Percentiles rank a stretch among this genome's conserved stretches.
Evolutionary conservation across 1,140 invertebrate species (phyloP).

Genomic region (Anastrepha ludens): DNA sequence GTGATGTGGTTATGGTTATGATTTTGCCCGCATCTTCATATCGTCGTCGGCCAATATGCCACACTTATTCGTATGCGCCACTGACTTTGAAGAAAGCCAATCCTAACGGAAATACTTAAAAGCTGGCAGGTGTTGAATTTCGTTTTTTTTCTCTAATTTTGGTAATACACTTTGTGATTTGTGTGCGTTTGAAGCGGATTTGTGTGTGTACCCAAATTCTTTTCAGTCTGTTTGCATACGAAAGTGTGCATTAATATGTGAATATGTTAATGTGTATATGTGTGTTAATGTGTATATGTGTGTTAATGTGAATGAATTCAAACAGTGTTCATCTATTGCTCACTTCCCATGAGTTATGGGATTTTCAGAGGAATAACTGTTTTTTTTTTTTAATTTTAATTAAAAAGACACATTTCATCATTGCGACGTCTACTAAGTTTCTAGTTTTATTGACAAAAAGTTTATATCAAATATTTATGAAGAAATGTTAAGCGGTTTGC

Average conservation of each 20-base stretch:
- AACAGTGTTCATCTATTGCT: not conserved
- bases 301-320: not conserved
- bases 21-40: not conserved
- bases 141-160: not conserved
- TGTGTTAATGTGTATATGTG: too few relatives aligned
- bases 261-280: too few relatives aligned
- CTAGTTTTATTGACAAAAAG: too few relatives aligned
- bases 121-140: slow-evolving; percentile 28
- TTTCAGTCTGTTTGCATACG: not conserved
- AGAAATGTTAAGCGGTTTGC: too few relatives aligned
- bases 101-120: slow-evolving; percentile 11
- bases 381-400: not conserved
- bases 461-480: too few relatives aligned
- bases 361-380: not conserved
- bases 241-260: too few relatives aligned
- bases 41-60: not conserved
- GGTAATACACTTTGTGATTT: not conserved
- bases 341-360: not conserved
- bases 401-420: too few relatives aligned
- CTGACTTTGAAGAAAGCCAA: not conserved
- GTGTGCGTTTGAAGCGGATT: not conserved
- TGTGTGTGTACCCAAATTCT: not conserved
- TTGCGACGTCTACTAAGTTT: too few relatives aligned
- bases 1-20: too few relatives aligned
- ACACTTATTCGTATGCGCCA: not conserved